A percentile compares a stretch with the other conserved stretches of the same genome.
phyloP scores from a whole-genome alignment of 2,888 invertebrate species.

The Lysandra coridon region DNA sequence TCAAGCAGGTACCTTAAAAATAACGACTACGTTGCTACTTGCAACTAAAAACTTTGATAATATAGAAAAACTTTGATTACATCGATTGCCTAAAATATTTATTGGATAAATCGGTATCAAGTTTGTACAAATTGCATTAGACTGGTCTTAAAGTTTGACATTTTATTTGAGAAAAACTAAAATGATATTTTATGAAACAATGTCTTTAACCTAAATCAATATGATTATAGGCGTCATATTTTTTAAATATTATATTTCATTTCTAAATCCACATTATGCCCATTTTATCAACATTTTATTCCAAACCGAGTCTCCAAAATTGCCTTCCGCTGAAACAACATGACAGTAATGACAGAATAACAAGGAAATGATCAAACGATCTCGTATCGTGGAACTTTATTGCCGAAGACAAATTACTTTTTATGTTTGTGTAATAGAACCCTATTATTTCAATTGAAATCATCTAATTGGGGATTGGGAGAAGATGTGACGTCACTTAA shows the following conservation, averaged over 20 bases:
- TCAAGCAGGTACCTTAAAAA: too few relatives aligned
- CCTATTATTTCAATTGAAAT: not conserved
- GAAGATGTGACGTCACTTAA: not conserved
- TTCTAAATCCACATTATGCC: not conserved
- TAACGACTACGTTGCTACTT: too few relatives aligned
- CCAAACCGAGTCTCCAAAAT: not conserved
- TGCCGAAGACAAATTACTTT: conserved; percentile 1
- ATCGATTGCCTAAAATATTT: too few relatives aligned
- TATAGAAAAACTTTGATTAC: too few relatives aligned
- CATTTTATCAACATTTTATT: not conserved
- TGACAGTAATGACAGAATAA: conserved; percentile 2
- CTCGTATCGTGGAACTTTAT: not conserved
- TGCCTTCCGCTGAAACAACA: not conserved
- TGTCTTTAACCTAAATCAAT: not conserved
- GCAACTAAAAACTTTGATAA: too few relatives aligned
- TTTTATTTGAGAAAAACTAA: too few relatives aligned
- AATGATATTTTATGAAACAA: too few relatives aligned
- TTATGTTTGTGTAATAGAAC: conserved; percentile 8
- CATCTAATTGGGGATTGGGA: not conserved
- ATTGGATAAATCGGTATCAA: too few relatives aligned
- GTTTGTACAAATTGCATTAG: too few relatives aligned
- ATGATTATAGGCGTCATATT: not conserved
- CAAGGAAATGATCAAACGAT: not conserved
- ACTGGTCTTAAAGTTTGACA: too few relatives aligned
- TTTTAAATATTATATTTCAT: not conserved